Evolutionary conservation across 2,888 invertebrate species (phyloP).

Genomic region (Euzophera pinguis): DNA sequence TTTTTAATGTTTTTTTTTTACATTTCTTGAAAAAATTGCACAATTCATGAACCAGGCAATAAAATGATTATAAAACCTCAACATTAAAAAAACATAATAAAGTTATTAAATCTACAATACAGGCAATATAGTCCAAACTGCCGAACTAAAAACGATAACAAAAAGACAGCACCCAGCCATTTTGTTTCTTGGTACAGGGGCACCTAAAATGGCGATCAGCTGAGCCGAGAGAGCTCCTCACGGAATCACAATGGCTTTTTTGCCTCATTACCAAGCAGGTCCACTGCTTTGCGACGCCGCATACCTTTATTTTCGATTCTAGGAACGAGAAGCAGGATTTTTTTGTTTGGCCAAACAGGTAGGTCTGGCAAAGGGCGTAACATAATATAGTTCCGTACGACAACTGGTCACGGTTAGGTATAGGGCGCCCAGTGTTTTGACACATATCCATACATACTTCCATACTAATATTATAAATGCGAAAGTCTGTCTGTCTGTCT

Average conservation of each 20-base stretch:
- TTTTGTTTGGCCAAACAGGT: constrained; percentile 16
- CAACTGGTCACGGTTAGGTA: constrained; percentile 2
- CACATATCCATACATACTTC: background rate
- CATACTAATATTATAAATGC: too few relatives aligned
- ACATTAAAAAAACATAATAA: too few relatives aligned
- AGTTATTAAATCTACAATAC: too few relatives aligned
- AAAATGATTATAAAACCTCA: too few relatives aligned
- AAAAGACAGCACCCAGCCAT: constrained; percentile 15
- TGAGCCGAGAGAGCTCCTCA: constrained; percentile 26
- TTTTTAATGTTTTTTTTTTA: background rate
- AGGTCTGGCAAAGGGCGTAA: constrained; percentile 12
- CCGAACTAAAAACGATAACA: background rate
- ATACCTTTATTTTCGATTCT: constrained; percentile 20
- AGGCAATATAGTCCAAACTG: background rate
- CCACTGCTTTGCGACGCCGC: constrained; percentile 18
- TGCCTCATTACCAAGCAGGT: constrained; percentile 25
- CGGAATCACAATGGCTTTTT: constrained; percentile 22
- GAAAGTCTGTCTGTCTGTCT: too few relatives aligned
- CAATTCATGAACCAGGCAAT: too few relatives aligned
- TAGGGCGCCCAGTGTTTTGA: background rate
- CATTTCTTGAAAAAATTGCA: too few relatives aligned
- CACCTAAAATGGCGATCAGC: constrained; percentile 33
- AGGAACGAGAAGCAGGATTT: constrained; percentile 21
- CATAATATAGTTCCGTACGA: constrained; percentile 14
- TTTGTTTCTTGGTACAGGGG: constrained; percentile 25